phyloP scores from a whole-genome alignment of 2,888 invertebrate genomes.

The Magallana nippona region DNA sequence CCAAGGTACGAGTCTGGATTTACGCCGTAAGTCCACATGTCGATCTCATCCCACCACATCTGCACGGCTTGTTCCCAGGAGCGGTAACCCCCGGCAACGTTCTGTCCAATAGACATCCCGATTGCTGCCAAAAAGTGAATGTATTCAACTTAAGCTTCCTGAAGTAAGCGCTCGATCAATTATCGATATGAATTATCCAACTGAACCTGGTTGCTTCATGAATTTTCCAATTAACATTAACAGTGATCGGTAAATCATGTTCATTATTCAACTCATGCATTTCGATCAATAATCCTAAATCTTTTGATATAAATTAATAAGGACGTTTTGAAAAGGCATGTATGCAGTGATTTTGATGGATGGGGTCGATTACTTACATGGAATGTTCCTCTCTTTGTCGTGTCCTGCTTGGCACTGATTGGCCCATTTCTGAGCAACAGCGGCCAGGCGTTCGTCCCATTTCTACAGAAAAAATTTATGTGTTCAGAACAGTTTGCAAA shows the following conservation, averaged over 20 bases:
- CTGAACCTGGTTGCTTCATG: background rate
- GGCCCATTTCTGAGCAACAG: conserved; percentile 71
- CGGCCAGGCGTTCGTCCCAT: conserved; percentile 71
- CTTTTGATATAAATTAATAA: background rate
- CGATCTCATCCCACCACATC: conserved; percentile 69
- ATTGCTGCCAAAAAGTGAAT: conserved; percentile 57
- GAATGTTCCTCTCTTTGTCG: conserved; percentile 49
- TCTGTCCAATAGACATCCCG: conserved; percentile 70
- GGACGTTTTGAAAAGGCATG: background rate
- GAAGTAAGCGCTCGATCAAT: background rate
- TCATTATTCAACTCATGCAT: background rate
- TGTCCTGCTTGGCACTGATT: conserved; percentile 68
- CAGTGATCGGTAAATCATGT: background rate
- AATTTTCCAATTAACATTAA: background rate
- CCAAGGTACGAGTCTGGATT: conserved; percentile 65
- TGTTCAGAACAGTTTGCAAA: background rate
- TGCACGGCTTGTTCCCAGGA: conserved; percentile 65
- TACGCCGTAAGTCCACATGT: conserved; percentile 65
- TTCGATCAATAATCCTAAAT: background rate
- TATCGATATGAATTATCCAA: background rate
- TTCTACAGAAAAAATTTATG: conserved; percentile 53
- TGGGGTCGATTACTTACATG: background rate
- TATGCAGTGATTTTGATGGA: background rate
- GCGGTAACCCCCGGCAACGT: conserved; percentile 69
- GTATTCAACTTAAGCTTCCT: background rate